Evolutionary conservation across 2,113 vertebrate species (phyloP), one percentile per base, ranked within the genome.

Genomic region (Pedetes capensis): DNA sequence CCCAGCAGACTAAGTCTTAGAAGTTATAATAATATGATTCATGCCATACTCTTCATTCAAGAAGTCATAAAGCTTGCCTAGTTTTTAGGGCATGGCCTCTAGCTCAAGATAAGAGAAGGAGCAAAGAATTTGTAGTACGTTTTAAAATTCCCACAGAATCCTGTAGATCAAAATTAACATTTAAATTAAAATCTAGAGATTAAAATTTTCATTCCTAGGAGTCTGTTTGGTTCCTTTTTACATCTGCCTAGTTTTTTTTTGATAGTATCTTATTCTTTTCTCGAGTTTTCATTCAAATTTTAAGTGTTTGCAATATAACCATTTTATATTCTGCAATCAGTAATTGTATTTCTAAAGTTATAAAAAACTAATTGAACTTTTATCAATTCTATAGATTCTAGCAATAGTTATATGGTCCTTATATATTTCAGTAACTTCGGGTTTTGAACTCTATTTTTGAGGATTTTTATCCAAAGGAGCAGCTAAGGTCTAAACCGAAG

Each of bases 181-280:
- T 47, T 89, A 88, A 57, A 69, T 47, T 82, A 79, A 87, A 94
- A 92, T 83, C 34, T 5, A 76, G 86, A 86, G 18, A 87, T 87
- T 25, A 83, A 32, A 71, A 72, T 91, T 82, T 89, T 69, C 32
- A 79, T 86, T 91, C 14, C 11, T 91, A 66, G 78, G 71, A 53
- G 14, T 44, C 55, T 63, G 22, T 44, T 71, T 71, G 57, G 23
- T 64, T 88, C 64, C 64, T 94, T 94, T 74, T 53, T 49, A 93
- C 76, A 80, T 78, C 34, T 72, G 18, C 34, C 29, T 51, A 27
- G 22, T 20, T 25, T 53, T 86, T n/a, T 71, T 81, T 61, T 47
- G 10, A 53, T 0, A 87, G 37, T 22, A 69, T 44, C 25, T 63
- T 68, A 17, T 55, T 96, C 37, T 61, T 91, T 72, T 68, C 55